Evolutionary conservation across 2,113 vertebrate genomes (phyloP).

Genomic region (Mesocricetus auratus): DNA sequence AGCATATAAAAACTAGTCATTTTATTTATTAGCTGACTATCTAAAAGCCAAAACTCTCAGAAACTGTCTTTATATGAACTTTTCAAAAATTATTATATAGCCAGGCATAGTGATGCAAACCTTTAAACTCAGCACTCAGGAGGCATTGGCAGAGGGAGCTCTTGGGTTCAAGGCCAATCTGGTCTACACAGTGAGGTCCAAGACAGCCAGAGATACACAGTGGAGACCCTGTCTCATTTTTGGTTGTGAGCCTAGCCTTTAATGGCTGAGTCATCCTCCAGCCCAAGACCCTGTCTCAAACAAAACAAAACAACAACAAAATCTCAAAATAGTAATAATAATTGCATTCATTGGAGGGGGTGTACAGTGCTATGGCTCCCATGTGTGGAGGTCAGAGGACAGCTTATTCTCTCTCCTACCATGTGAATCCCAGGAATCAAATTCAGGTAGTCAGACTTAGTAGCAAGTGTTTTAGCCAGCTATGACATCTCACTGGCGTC

Average conservation of each 20-base stretch:
- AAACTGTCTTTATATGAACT: conserved; percentile 8
- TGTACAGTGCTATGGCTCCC: background rate
- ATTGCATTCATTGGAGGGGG: background rate
- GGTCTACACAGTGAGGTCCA: background rate
- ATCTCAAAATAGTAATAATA: background rate
- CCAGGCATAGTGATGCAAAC: background rate
- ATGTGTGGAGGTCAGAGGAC: background rate
- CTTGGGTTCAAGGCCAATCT: background rate
- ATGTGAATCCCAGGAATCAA: background rate
- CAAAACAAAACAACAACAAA: no score
- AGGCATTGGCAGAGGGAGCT: background rate
- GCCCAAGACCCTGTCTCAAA: background rate
- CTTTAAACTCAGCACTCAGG: background rate
- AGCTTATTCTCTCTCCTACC: background rate
- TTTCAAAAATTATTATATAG: background rate
- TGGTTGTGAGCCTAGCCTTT: no score
- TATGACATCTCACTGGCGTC: background rate
- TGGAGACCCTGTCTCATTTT: no score
- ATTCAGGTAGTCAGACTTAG: background rate
- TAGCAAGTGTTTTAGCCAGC: background rate
- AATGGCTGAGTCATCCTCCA: no score
- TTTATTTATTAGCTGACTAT: background rate
- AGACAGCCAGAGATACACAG: background rate
- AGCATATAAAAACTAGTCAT: conserved; percentile 14
- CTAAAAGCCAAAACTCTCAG: conserved; percentile 15